Percentiles rank a stretch among this genome's conserved stretches.
Conservation (phyloP, 2,888 invertebrate genomes). For the Conomelus anceps region DNA sequence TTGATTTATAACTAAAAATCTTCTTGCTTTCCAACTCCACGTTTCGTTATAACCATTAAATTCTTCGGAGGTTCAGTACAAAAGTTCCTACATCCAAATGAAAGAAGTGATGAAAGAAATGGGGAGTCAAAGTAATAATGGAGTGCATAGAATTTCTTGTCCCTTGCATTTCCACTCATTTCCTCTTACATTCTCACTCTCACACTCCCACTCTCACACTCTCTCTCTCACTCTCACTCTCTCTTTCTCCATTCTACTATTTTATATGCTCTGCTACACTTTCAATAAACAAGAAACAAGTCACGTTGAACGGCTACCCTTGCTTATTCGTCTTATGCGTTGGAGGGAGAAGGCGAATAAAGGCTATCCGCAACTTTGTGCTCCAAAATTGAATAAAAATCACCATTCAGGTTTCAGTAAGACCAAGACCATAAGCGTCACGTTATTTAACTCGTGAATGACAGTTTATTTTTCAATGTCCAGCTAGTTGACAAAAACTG, state of each 20-base stretch:
- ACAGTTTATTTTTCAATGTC: too few species aligned
- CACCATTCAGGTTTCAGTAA: background rate
- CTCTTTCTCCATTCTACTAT: background rate
- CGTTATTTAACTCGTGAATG: too few species aligned
- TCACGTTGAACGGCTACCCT: background rate
- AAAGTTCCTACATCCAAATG: background rate
- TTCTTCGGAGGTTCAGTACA: background rate
- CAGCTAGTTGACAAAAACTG: too few species aligned
- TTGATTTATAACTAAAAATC: too few species aligned
- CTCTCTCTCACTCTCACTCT: too few species aligned
- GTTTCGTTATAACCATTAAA: too few species aligned
- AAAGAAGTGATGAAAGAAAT: background rate
- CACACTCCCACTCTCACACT: too few species aligned
- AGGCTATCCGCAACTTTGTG: background rate
- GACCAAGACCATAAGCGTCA: background rate
- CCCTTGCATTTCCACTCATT: too few species aligned
- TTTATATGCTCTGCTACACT: background rate
- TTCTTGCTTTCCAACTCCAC: too few species aligned
- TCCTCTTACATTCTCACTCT: too few species aligned
- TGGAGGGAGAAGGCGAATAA: background rate
- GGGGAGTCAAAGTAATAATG: background rate
- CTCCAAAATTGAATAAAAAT: background rate
- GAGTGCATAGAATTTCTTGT: background rate
- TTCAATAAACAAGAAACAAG: background rate
- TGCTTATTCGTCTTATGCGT: background rate